Evolutionary conservation across 2,888 invertebrate species (phyloP).

Genomic region (Plutella xylostella): DNA sequence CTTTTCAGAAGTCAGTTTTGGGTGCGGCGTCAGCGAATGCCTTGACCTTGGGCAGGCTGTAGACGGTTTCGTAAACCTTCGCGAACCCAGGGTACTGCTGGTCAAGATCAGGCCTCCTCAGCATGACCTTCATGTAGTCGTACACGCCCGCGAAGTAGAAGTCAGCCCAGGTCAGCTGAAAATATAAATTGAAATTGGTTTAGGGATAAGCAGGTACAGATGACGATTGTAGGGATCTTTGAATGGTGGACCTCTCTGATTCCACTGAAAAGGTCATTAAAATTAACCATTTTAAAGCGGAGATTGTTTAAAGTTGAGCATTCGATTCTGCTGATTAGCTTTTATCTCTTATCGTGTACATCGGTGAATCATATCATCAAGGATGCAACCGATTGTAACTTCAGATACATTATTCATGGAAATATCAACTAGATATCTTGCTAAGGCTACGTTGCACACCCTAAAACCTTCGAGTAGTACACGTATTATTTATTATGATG

Average conservation of each 20-base stretch:
- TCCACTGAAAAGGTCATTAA: too few species aligned
- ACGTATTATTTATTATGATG: too few species aligned
- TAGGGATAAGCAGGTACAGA: neutral
- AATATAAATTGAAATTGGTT: slow-evolving; percentile 7
- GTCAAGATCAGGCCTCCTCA: slow-evolving; percentile 26
- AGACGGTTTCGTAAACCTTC: slow-evolving; percentile 40
- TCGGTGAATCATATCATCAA: too few species aligned
- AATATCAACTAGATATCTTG: too few species aligned
- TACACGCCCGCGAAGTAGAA: slow-evolving; percentile 59
- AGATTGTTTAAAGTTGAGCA: too few species aligned
- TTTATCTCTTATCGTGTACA: too few species aligned
- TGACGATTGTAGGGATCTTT: neutral
- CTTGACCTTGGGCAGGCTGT: slow-evolving; percentile 40
- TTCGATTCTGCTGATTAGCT: too few species aligned
- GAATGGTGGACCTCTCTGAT: neutral
- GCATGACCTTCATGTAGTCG: slow-evolving; percentile 46
- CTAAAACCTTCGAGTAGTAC: too few species aligned
- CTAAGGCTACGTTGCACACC: too few species aligned
- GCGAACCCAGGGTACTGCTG: slow-evolving; percentile 43
- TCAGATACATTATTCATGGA: too few species aligned
- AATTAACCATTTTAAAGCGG: too few species aligned
- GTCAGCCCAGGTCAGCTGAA: slow-evolving; percentile 70
- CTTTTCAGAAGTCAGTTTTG: slow-evolving; percentile 11
- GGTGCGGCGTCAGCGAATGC: slow-evolving; percentile 35
- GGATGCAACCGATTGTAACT: too few species aligned